Percentiles rank a stretch among this genome's conserved stretches.
Conservation (phyloP, 2,113 vertebrate genomes). For the Phainopepla nitens region DNA sequence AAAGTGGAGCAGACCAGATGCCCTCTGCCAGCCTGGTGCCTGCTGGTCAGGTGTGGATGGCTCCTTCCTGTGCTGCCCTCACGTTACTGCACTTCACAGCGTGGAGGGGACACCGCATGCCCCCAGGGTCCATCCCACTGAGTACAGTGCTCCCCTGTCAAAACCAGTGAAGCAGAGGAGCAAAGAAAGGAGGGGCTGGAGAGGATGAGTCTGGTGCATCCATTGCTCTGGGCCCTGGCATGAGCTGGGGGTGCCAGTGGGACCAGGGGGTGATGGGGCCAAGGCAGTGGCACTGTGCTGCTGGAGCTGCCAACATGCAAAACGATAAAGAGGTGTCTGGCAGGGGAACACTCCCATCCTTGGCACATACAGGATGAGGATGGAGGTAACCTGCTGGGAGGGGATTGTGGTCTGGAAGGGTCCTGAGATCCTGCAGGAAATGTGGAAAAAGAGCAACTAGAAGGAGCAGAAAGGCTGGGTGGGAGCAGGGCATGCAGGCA, state of each 20-base stretch:
- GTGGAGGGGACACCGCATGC: neutral
- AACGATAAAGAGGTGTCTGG: neutral
- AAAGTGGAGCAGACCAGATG: no score
- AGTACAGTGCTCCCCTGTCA: fast-evolving
- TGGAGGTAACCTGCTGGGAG: neutral
- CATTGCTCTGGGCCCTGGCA: neutral
- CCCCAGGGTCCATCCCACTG: neutral
- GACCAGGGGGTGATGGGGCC: neutral
- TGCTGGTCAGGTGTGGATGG: fast-evolving
- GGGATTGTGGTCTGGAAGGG: neutral
- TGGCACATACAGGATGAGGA: neutral
- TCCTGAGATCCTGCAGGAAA: neutral
- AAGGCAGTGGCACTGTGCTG: fast-evolving
- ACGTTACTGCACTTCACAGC: fast-evolving
- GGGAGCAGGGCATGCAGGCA: neutral
- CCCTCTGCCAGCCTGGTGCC: neutral
- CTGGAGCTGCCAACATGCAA: neutral
- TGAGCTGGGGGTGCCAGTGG: neutral
- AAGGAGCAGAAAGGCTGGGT: neutral
- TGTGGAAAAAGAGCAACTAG: neutral
- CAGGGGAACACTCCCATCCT: fast-evolving
- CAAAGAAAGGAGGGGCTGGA: neutral
- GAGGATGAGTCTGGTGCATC: neutral
- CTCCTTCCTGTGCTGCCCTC: neutral
- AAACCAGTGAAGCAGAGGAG: neutral